Conservation (phyloP, 2,113 vertebrate genomes). For the Theropithecus gelada region DNA sequence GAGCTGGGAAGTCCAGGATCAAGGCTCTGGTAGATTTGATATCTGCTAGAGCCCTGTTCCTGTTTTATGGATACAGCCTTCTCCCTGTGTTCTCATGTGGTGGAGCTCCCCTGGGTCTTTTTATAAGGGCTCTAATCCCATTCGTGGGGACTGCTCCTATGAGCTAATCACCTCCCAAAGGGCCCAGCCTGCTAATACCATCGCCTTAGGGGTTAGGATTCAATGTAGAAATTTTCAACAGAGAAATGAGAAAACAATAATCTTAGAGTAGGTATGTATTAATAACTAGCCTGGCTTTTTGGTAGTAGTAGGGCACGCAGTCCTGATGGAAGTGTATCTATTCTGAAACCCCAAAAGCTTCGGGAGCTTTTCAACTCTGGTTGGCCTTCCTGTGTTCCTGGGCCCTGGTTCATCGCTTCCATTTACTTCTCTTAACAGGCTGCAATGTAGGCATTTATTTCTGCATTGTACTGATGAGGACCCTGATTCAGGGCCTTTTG, state of each 20-base stretch:
- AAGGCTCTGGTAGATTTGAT: not conserved
- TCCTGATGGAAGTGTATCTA: not conserved
- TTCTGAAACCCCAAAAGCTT: not conserved
- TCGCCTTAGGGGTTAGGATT: not conserved
- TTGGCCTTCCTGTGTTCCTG: not conserved
- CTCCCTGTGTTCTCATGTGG: not conserved
- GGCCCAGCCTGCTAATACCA: not conserved
- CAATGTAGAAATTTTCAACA: not conserved
- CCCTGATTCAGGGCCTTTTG: not conserved
- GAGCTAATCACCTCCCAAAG: not conserved
- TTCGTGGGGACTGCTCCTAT: not conserved
- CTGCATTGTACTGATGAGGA: not conserved
- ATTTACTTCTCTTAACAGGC: not conserved
- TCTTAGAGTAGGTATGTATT: not conserved
- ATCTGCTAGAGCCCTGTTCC: not conserved
- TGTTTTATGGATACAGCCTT: not conserved
- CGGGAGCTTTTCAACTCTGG: not conserved
- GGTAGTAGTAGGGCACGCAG: not conserved
- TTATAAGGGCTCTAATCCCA: not conserved
- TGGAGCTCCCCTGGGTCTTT: not conserved
- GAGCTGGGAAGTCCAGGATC: not conserved
- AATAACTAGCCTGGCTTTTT: not conserved
- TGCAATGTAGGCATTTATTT: not conserved
- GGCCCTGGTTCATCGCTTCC: not conserved
- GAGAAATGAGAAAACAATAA: not conserved